Percentiles rank a stretch among this genome's conserved stretches.
phyloP scores from a whole-genome alignment of 1,140 invertebrate genomes.

The Papilio xuthus region DNA sequence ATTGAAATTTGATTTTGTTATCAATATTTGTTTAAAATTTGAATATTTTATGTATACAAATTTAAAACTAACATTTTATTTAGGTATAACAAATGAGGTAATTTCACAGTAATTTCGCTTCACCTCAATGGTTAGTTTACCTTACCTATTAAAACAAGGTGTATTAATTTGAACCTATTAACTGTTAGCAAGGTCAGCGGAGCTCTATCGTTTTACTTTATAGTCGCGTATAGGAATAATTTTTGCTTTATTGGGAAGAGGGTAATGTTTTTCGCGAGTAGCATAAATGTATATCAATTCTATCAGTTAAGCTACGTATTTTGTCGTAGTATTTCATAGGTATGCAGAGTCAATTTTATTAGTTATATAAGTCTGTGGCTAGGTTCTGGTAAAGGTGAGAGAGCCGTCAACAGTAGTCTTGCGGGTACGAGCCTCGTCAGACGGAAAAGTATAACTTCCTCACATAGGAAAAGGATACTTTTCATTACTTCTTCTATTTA shows the following conservation, averaged over 20 bases:
- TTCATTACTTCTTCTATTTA: too few species aligned
- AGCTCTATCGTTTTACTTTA: neutral
- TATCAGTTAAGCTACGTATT: too few species aligned
- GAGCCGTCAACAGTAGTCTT: too few species aligned
- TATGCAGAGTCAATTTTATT: too few species aligned
- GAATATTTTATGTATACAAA: neutral
- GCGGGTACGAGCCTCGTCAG: too few species aligned
- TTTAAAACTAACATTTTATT: neutral
- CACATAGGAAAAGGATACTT: too few species aligned
- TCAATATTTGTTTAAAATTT: too few species aligned
- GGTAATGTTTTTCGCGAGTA: neutral
- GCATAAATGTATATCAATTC: neutral
- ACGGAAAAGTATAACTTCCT: too few species aligned
- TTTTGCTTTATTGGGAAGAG: neutral
- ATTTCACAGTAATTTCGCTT: constrained; percentile 53
- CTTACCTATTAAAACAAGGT: constrained; percentile 61
- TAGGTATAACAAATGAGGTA: constrained; percentile 37
- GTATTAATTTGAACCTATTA: constrained; percentile 62
- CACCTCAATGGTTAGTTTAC: constrained; percentile 74
- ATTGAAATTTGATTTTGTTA: too few species aligned
- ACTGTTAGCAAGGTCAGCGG: constrained; percentile 39
- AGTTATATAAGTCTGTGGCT: too few species aligned
- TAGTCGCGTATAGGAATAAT: neutral
- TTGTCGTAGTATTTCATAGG: too few species aligned
- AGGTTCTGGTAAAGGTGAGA: too few species aligned